Evolutionary conservation across 2,113 vertebrate species (phyloP).

Genomic region (Puntigrus tetrazona): DNA sequence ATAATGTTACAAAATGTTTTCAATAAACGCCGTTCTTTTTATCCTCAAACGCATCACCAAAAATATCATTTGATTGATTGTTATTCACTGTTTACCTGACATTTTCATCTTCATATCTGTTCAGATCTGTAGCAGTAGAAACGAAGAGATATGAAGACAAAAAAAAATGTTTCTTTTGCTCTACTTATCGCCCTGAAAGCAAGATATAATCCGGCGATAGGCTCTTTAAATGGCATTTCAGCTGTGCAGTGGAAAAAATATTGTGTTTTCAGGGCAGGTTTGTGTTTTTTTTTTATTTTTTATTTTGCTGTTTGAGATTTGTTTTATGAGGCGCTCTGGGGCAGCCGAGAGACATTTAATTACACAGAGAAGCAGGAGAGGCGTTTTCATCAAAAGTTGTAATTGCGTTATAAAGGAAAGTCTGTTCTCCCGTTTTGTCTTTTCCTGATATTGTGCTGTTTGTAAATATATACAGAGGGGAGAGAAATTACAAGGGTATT

Average conservation of each 20-base stretch:
- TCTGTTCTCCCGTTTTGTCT: conserved; percentile 43
- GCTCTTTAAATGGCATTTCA: conserved; percentile 5
- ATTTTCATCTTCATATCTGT: not conserved
- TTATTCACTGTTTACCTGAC: not conserved
- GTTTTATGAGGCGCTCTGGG: conserved; percentile 62
- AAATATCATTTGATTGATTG: not conserved
- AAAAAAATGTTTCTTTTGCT: not conserved
- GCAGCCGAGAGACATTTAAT: conserved; percentile 74
- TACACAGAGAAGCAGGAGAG: conserved; percentile 59
- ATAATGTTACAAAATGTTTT: too few species aligned
- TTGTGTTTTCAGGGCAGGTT: conserved; percentile 67
- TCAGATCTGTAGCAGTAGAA: not conserved
- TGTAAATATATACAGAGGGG: conserved; percentile 44
- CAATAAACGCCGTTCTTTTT: too few species aligned
- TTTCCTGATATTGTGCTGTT: conserved; percentile 46
- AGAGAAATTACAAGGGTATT: conserved; percentile 40
- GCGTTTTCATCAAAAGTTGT: conserved; percentile 56
- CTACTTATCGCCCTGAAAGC: not conserved
- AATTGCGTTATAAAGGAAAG: conserved; percentile 44
- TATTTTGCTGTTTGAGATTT: conserved; percentile 64
- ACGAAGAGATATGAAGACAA: not conserved
- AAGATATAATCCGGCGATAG: not conserved
- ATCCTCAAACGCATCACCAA: too few species aligned
- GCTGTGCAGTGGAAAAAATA: conserved; percentile 17
- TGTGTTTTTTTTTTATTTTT: conserved; percentile 72